phyloP scores from a whole-genome alignment of 2,113 vertebrate species.

The Toxostoma redivivum region DNA sequence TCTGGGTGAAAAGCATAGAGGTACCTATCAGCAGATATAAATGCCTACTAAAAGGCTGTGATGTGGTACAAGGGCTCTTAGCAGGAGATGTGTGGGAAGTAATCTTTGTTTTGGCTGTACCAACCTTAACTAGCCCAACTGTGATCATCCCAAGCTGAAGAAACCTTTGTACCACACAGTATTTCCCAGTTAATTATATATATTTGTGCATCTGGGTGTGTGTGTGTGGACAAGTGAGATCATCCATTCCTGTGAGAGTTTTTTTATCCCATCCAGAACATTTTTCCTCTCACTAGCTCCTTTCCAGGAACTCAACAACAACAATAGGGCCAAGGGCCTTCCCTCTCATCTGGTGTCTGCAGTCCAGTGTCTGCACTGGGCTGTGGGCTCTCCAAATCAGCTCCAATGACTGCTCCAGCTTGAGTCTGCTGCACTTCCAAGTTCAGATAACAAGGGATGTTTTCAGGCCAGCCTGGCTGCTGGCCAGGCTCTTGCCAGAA shows the following conservation, averaged over 20 bases:
- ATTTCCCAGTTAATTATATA: conserved; percentile 58
- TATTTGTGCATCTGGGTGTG: conserved; percentile 44
- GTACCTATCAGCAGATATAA: conserved; percentile 32
- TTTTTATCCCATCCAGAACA: neutral
- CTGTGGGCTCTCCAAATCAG: neutral
- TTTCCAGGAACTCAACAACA: conserved; percentile 25
- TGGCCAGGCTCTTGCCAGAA: neutral
- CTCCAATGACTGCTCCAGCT: neutral
- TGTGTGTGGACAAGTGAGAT: conserved; percentile 54
- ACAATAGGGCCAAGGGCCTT: conserved; percentile 22
- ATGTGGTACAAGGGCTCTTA: conserved; percentile 34
- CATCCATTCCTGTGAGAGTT: conserved; percentile 45
- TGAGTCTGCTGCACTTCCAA: neutral
- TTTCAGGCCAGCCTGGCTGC: conserved; percentile 2
- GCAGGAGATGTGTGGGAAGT: conserved; percentile 22
- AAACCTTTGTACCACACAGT: conserved; percentile 37
- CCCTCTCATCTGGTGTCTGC: neutral
- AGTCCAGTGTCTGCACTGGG: neutral
- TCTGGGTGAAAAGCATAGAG: neutral
- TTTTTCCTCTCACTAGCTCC: conserved; percentile 21
- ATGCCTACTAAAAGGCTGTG: neutral
- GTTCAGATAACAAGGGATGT: neutral
- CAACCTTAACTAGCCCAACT: neutral
- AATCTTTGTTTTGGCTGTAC: conserved; percentile 13
- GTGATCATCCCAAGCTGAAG: conserved; percentile 5